phyloP scores from a whole-genome alignment of 2,797 vertebrate species.

The Neosilurus mollespiculum region DNA sequence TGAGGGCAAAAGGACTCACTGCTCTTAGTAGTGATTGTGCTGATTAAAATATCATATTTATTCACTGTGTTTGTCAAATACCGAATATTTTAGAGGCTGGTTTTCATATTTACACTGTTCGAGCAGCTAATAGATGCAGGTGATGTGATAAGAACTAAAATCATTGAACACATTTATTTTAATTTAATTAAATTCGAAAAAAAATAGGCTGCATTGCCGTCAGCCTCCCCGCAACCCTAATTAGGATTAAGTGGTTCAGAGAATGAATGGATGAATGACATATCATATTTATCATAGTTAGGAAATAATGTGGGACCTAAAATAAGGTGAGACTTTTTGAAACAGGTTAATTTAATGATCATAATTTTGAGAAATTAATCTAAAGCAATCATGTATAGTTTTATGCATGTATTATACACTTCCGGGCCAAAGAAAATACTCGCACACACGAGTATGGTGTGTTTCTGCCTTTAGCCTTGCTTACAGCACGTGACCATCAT shows the following conservation, averaged over 20 bases:
- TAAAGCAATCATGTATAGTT: too few relatives aligned
- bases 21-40: background rate
- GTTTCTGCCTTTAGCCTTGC: too few relatives aligned
- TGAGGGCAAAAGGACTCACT: background rate
- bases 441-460: too few relatives aligned
- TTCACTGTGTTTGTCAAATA: background rate
- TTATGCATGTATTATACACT: background rate
- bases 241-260: too few relatives aligned
- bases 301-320: background rate
- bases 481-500: too few relatives aligned
- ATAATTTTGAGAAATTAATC: background rate
- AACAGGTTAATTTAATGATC: background rate
- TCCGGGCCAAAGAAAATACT: too few relatives aligned
- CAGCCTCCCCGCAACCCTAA: too few relatives aligned
- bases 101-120: background rate
- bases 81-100: background rate
- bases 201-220: too few relatives aligned
- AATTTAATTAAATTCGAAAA: too few relatives aligned
- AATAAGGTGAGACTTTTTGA: background rate
- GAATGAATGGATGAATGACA: too few relatives aligned
- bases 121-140: background rate
- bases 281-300: background rate
- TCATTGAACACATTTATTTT: background rate
- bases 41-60: background rate
- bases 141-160: background rate